Percentiles rank a stretch among this genome's conserved stretches.
phyloP scores from a whole-genome alignment of 1,140 invertebrate species.

The Atta texana region DNA sequence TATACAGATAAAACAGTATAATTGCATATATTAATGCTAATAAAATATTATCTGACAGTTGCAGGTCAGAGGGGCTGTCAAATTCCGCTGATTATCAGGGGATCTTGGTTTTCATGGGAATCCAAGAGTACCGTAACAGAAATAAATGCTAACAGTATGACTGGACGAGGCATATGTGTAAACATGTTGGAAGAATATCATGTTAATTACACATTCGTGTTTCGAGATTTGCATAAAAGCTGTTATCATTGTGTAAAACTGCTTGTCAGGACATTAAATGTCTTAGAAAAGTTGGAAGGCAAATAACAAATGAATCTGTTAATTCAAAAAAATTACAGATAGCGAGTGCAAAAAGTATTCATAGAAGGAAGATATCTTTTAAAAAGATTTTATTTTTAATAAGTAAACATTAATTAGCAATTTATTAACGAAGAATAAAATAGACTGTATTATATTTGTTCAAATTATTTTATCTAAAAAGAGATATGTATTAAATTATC shows the following conservation, averaged over 20 bases:
- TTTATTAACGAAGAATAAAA: no score
- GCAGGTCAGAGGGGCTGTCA: constrained; percentile 76
- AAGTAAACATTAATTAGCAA: no score
- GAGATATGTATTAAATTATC: no score
- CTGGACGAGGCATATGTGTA: constrained; percentile 90
- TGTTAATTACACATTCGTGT: constrained; percentile 95
- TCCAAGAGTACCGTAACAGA: constrained; percentile 93
- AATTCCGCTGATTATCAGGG: constrained; percentile 92
- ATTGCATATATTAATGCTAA: not conserved
- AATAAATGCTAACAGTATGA: constrained; percentile 93
- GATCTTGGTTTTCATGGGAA: constrained; percentile 97
- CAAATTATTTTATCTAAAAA: no score
- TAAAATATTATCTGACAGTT: not conserved
- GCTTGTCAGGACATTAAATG: constrained; percentile 94
- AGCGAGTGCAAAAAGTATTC: no score
- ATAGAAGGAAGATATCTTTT: no score
- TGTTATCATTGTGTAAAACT: constrained; percentile 96
- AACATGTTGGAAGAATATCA: constrained; percentile 90
- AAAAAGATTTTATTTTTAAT: no score
- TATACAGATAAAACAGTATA: not conserved
- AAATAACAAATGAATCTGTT: constrained; percentile 65
- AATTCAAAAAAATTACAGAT: no score
- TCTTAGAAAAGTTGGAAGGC: constrained; percentile 96
- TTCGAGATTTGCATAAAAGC: constrained; percentile 84
- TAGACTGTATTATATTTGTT: no score